phyloP scores from a whole-genome alignment of 2,113 vertebrate genomes.

The Gobio gobio region DNA sequence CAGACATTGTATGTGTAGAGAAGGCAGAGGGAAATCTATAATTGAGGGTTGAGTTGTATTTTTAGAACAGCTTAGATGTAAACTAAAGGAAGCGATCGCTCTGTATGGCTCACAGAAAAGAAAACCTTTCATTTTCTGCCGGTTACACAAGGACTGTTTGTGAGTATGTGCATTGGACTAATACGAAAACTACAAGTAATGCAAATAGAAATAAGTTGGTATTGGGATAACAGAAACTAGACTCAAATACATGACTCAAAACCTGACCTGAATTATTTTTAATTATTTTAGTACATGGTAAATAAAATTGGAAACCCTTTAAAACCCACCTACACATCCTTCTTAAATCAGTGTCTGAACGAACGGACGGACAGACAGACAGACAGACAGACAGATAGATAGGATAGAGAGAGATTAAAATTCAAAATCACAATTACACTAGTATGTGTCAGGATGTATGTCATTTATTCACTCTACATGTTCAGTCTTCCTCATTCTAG shows the following conservation, averaged over 20 bases:
- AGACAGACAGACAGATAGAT: too few relatives aligned
- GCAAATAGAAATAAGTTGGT: neutral
- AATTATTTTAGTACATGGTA: too few relatives aligned
- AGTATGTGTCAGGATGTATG: neutral
- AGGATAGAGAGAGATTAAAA: too few relatives aligned
- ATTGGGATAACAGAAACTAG: neutral
- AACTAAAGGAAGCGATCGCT: neutral
- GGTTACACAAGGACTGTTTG: neutral
- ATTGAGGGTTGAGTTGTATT: constrained; percentile 28
- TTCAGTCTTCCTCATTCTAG: neutral
- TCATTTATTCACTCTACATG: neutral
- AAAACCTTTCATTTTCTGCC: constrained; percentile 8
- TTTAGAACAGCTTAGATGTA: constrained; percentile 13
- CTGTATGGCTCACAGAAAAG: neutral
- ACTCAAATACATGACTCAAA: neutral
- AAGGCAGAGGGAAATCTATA: constrained; percentile 21
- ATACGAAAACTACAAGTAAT: neutral
- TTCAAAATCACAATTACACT: neutral
- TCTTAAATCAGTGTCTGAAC: too few relatives aligned
- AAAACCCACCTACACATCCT: too few relatives aligned
- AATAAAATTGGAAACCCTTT: too few relatives aligned
- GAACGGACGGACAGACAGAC: too few relatives aligned
- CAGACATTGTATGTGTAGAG: neutral
- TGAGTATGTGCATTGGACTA: neutral
- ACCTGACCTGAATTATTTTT: neutral